Evolutionary conservation across 2,113 vertebrate genomes (phyloP).

Genomic region (Dissostichus mawsoni): DNA sequence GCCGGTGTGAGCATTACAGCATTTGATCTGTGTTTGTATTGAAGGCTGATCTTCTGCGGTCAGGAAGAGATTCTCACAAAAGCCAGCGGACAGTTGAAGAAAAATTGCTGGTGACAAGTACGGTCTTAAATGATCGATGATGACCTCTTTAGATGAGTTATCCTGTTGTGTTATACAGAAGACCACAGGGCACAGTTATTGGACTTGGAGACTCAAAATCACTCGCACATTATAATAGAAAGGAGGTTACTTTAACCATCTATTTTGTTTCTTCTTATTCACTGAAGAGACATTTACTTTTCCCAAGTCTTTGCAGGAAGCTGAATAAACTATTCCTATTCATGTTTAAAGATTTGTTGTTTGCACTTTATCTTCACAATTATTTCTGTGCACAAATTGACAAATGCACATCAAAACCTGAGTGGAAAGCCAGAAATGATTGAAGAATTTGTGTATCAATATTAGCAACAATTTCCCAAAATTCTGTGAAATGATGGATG

Average conservation of each 20-base stretch:
- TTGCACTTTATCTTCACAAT: too few relatives aligned
- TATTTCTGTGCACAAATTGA: background rate
- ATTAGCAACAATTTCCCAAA: too few relatives aligned
- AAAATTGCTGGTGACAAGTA: constrained; percentile 64
- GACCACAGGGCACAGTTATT: constrained; percentile 3
- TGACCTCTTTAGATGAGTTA: constrained; percentile 55
- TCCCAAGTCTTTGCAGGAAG: background rate
- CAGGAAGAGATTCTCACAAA: constrained; percentile 40
- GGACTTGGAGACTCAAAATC: background rate
- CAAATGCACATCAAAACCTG: background rate
- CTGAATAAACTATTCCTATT: background rate
- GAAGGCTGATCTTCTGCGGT: constrained; percentile 64
- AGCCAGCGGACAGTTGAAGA: constrained; percentile 37
- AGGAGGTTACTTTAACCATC: background rate
- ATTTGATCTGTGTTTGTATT: constrained; percentile 67
- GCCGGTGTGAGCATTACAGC: constrained; percentile 64
- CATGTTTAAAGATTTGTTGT: background rate
- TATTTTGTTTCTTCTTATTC: background rate
- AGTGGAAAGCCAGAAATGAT: too few relatives aligned
- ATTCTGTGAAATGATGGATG: too few relatives aligned
- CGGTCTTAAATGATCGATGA: constrained; percentile 67
- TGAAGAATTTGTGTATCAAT: too few relatives aligned
- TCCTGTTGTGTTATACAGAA: constrained; percentile 32
- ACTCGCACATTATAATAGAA: background rate
- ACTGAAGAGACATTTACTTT: background rate